Percentiles rank a stretch among this genome's conserved stretches.
phyloP scores from a whole-genome alignment of 2,888 invertebrate genomes.

The Lapara coniferarum region DNA sequence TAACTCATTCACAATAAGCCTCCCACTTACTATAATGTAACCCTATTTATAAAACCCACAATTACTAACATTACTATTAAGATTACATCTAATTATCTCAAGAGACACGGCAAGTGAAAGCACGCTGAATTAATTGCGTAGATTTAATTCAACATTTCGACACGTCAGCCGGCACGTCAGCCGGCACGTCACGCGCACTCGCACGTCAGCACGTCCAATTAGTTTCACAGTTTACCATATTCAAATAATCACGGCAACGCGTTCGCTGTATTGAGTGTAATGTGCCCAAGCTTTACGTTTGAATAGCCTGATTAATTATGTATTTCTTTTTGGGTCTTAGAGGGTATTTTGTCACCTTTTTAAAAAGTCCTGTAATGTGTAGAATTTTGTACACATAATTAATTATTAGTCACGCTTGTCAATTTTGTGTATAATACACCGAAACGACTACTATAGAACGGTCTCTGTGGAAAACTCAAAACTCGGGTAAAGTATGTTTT shows the following conservation, averaged over 20 bases:
- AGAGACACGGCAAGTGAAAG: constrained; percentile 7
- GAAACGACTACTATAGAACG: too few relatives aligned
- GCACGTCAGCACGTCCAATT: constrained; percentile 32
- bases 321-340: too few relatives aligned
- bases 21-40: neutral
- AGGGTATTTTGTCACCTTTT: too few relatives aligned
- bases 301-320: neutral
- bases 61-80: too few relatives aligned
- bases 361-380: too few relatives aligned
- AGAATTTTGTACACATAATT: too few relatives aligned
- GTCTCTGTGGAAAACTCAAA: too few relatives aligned
- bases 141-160: constrained; percentile 5
- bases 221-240: constrained; percentile 19
- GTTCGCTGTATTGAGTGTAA: constrained; percentile 12
- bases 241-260: constrained; percentile 17
- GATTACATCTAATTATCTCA: neutral
- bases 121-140: constrained; percentile 21
- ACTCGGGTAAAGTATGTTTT: too few relatives aligned
- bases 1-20: too few relatives aligned
- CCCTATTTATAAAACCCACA: neutral
- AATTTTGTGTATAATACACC: too few relatives aligned
- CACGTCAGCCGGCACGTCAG: constrained; percentile 21
- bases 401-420: too few relatives aligned
- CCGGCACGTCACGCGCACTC: constrained; percentile 25
- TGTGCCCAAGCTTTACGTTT: constrained; percentile 7